Evolutionary conservation across 2,113 vertebrate species (phyloP).

Genomic region (Orthochromis malagaraziensis): DNA sequence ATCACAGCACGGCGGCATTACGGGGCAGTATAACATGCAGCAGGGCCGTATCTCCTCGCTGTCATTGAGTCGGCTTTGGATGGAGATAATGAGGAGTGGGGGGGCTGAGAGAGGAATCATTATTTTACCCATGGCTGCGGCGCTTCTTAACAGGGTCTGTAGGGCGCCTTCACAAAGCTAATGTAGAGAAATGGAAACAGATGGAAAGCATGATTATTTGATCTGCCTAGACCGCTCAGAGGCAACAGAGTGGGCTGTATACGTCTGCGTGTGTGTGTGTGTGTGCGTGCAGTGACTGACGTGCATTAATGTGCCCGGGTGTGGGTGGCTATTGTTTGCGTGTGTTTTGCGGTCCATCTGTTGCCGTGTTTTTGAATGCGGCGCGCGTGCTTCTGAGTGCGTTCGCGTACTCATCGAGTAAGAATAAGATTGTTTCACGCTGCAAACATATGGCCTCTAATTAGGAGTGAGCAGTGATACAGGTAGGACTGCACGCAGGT

Average conservation of each 20-base stretch:
- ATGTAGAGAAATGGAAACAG: conserved; percentile 59
- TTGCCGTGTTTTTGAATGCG: conserved; percentile 1
- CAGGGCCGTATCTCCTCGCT: conserved; percentile 7
- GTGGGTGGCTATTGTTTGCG: conserved; percentile 39
- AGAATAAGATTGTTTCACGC: conserved; percentile 12
- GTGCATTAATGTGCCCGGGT: not conserved
- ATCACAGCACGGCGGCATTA: conserved; percentile 7
- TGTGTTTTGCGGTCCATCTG: conserved; percentile 39
- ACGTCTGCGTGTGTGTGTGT: not conserved
- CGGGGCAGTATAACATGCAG: not conserved
- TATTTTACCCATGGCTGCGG: conserved; percentile 55
- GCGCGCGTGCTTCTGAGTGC: not conserved
- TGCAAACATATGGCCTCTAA: conserved; percentile 21
- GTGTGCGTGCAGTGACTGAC: not conserved
- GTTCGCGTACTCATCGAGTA: not conserved
- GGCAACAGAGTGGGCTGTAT: conserved; percentile 38
- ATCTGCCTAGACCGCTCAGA: conserved; percentile 57
- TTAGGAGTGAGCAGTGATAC: not conserved
- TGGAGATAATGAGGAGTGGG: conserved; percentile 49
- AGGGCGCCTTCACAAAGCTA: conserved; percentile 44
- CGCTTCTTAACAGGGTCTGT: conserved; percentile 48
- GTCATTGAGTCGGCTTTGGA: conserved; percentile 34
- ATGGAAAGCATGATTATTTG: conserved; percentile 66
- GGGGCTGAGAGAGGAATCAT: conserved; percentile 50
- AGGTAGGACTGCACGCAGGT: not conserved